These are phyloP conservation scores for Porites lobata DNA, from an alignment of 92 coral and sea anemone species.

Conservation along the genomic window DNA sequence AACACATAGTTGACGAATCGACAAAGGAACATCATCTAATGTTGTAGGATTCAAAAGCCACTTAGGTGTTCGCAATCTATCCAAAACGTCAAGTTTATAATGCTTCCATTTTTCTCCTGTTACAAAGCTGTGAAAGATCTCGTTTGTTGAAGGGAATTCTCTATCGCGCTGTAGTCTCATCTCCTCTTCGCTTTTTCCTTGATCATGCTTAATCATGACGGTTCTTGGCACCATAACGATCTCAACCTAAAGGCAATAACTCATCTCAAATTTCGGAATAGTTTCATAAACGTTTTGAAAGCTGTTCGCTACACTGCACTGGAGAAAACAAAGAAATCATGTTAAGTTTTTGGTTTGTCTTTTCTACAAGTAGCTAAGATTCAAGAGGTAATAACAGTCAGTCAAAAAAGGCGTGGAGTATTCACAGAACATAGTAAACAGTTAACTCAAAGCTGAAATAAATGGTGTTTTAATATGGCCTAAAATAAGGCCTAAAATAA, in stretches of 20 bases:
- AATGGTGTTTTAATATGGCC: no score
- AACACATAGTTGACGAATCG: conserved; percentile 30
- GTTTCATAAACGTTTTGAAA: no score
- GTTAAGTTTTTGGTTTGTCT: no score
- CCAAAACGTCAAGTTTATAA: conserved; percentile 49
- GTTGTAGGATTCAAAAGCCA: conserved; percentile 28
- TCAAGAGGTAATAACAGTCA: no score
- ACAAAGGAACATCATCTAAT: conserved; percentile 64
- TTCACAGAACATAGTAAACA: no score
- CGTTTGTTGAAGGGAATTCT: conserved; percentile 43
- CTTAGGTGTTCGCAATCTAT: conserved; percentile 28
- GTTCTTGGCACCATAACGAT: conserved; percentile 50
- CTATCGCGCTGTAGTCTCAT: conserved; percentile 39
- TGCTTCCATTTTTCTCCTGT: conserved; percentile 54
- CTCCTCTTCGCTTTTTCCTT: conserved; percentile 37
- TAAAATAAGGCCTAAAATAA: no score
- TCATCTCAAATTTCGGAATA: neutral
- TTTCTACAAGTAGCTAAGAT: no score
- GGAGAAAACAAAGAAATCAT: no score
- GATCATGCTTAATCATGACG: conserved; percentile 26
- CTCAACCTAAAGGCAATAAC: conserved; percentile 50
- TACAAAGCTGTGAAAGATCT: conserved; percentile 59
- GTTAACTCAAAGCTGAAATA: no score
- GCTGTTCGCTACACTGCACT: no score
- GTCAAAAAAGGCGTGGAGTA: no score